Evolutionary conservation across 1,140 invertebrate species (phyloP), one percentile per base, ranked within the genome.

Genomic region (Luehdorfia chinensis): DNA sequence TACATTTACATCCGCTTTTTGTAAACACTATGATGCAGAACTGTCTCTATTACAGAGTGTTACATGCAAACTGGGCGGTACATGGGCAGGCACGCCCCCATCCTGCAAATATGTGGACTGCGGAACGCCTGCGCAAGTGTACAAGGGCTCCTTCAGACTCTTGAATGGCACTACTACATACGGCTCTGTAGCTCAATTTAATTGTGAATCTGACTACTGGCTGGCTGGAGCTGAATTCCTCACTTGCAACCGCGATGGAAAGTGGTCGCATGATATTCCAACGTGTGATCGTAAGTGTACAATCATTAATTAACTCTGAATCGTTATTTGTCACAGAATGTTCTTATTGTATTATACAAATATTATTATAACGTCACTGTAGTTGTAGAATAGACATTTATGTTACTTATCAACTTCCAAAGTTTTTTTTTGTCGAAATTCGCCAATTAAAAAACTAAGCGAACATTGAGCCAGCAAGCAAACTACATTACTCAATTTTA

Each of bases 81-180:
- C 91, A 39, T 97, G 94, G 94, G 92, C 92, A 0, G 93, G 93
- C 8, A 93, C 92, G 60, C 89, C 92, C 4, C 94, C 95, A 0
- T 90, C 91, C 2, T 97, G 95, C 70, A 91, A 92, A 72, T 97
- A 94, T 74, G 91, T 97, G 0, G 95, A 97, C 68, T 98, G 97
- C 75, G 94, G 95, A 0, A 90, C 92, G 7, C 95, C 96, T 0
- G 91, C 92, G 0, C 89, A 92, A 37, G 90, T 96, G 1, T 90
- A 93, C 66, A 92, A 95, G 54, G 95, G 95, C 1, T 87, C 88
- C 7, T 92, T 93, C 47, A 84, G 89, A 8, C 79, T 96, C 0
- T 69, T 93, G 0, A 96, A 95, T 62, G 91, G 90, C 11, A 94
- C 94, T 0, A 96, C 95, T 0, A 95, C 93, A 0, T 93, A 94